A percentile compares a stretch with the other conserved stretches of the same genome.
Conservation (phyloP, 2,888 invertebrate genomes). For the Eueremaeus valkanovi region DNA sequence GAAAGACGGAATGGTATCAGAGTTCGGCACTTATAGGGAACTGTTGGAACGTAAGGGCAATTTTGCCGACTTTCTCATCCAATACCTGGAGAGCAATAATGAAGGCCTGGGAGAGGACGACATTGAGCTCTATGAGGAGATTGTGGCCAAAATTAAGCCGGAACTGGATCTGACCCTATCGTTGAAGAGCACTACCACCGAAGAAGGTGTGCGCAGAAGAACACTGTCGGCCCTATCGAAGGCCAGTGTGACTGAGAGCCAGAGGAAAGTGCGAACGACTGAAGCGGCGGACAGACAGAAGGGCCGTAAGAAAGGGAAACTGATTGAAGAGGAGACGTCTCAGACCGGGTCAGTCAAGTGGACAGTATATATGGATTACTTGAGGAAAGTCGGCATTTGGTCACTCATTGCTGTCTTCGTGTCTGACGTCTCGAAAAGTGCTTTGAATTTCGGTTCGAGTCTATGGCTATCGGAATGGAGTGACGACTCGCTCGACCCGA, state of each 20-base stretch:
- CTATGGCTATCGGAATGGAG: conserved; percentile 48
- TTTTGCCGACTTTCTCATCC: conserved; percentile 58
- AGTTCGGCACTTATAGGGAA: conserved; percentile 83
- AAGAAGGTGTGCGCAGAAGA: conserved; percentile 8
- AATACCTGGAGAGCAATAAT: conserved; percentile 49
- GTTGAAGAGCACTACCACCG: conserved; percentile 16
- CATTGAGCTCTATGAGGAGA: conserved; percentile 22
- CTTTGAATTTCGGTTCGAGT: neutral
- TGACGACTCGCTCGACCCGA: conserved; percentile 45
- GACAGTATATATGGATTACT: conserved; percentile 41
- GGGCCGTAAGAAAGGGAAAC: conserved; percentile 38
- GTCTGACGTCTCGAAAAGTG: conserved; percentile 33
- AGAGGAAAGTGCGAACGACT: neutral
- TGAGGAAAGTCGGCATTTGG: conserved; percentile 38
- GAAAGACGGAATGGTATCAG: conserved; percentile 78
- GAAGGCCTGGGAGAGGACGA: conserved; percentile 14
- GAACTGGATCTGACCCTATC: conserved; percentile 14
- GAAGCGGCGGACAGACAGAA: neutral
- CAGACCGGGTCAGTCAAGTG: conserved; percentile 52
- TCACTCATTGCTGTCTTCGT: conserved; percentile 31
- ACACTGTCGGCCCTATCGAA: neutral
- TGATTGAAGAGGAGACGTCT: conserved; percentile 51
- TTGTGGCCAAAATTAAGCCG: conserved; percentile 16
- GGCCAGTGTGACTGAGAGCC: neutral
- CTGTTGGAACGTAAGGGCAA: conserved; percentile 69